A percentile compares a stretch with the other conserved stretches of the same genome.
Conservation (phyloP, 1,140 invertebrate species). For the Drosophila arizonae region DNA sequence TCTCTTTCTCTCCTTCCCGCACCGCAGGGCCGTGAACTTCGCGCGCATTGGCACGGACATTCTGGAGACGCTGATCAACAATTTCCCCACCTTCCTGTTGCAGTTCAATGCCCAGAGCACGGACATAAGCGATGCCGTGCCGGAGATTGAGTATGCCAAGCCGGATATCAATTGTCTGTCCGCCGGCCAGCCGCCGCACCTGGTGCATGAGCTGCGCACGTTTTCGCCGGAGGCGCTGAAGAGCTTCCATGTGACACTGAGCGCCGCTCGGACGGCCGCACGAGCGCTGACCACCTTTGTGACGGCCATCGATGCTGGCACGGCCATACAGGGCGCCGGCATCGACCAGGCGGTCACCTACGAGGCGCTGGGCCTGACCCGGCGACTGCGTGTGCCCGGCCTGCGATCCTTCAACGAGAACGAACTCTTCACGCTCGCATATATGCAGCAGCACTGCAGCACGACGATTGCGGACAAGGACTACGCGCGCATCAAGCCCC, state of each 20-base stretch:
- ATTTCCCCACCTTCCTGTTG: constrained; percentile 67
- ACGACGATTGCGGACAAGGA: constrained; percentile 77
- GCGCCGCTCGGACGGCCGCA: constrained; percentile 70
- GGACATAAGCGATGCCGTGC: constrained; percentile 50
- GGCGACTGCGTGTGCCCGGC: constrained; percentile 64
- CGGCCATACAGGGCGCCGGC: constrained; percentile 67
- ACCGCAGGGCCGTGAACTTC: constrained; percentile 71
- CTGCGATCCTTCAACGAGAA: constrained; percentile 75
- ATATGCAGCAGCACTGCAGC: constrained; percentile 81
- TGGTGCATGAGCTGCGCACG: constrained; percentile 56
- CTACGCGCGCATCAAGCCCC: constrained; percentile 78
- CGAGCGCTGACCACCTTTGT: constrained; percentile 68
- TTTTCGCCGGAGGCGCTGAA: constrained; percentile 64
- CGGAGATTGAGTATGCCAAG: constrained; percentile 60
- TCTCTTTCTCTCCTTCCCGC: background rate
- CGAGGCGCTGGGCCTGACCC: constrained; percentile 65
- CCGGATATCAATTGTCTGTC: constrained; percentile 68
- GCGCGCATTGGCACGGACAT: constrained; percentile 80
- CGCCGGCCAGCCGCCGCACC: constrained; percentile 52
- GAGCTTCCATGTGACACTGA: constrained; percentile 74
- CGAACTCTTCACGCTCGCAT: constrained; percentile 76
- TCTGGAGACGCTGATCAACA: constrained; percentile 71
- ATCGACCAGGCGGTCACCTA: constrained; percentile 73
- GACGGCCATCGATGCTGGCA: constrained; percentile 67
- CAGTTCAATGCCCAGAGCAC: constrained; percentile 73